Base-by-base conservation (phyloP, 1,140 invertebrate genomes). In the Trichoplusia ni region DNA sequence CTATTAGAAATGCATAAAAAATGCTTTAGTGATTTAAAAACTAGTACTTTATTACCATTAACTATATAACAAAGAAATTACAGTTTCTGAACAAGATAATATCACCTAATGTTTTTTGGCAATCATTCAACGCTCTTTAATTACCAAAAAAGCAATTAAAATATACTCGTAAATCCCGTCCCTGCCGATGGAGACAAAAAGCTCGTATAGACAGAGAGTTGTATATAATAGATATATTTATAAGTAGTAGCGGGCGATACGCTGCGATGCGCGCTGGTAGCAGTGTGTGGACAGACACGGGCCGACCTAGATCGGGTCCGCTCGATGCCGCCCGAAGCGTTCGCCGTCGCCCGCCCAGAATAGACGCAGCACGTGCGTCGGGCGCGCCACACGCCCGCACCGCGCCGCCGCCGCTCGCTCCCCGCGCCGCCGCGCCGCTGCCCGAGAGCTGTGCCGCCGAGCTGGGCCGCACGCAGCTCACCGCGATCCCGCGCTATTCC, bases 361-460 rank as follows among this genome's bases (percentile, higher is more conserved):
- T 90, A 90, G 87, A 90, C 82, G 86, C 81, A 86, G 83, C 87
- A 90, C 83, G 85, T 88, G 87, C 83, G 86, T 82, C 76, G 70
- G 70, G 60, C 72, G 75, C 72, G 82, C 71, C 81, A 77, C 79
- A 82, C 82, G 87, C 79, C 72, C 73, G 68, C 69, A 38, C 71
- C 62, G 66, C 42, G 53, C 63, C 44, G 69, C 60, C 71, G 74
- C 71, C 81, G 84, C 78, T 72, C 72, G 67, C 68, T 40, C 72
- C 60, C 66, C 42, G 53, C 63, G 35, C 51, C 33, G 9, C 29
- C 42, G 33, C 9, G 21, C 21, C 42, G 47, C 61, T n/a, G 61
- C 69, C 49, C 65, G 38, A 37, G 18, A 29, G 6, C 18, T 25
- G 47, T 38, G 33, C 54, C 38, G 38, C 11, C 27, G 7, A 23